Base-by-base conservation (phyloP, 2,797 vertebrate genomes). In the Xenentodon cancila region DNA sequence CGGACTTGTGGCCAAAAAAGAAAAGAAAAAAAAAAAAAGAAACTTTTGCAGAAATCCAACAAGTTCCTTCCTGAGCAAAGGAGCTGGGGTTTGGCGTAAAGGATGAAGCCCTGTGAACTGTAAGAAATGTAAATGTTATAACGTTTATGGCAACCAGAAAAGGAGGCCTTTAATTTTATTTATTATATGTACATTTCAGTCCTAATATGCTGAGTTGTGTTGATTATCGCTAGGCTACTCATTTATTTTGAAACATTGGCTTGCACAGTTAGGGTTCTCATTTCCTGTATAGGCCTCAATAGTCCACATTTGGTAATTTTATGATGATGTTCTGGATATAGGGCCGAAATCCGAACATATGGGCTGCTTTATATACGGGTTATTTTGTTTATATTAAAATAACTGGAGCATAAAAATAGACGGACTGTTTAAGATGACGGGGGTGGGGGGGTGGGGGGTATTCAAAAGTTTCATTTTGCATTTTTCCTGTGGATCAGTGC, bases 91-190 rank as follows among this genome's bases (percentile, higher is more conserved):
- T 80, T 84, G 85, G 82, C 91, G 78, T 78, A 88, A 81, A 88
- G 89, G 91, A 92, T 89, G 91, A 91, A 92, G 84, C 92, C 91
- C 71, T 88, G 87, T 90, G 92, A 94, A 94, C 93, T 95, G 92
- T 91, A 94, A 95, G 94, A 95, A 93, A 93, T 96, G 93, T 95
- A 95, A 95, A 96, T 96, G 94, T 94, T 91, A 92, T 92, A 93
- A 93, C 92, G 81, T 94, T 95, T 93, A 93, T 91, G 92, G 93
- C 93, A 93, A 76, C 91, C 93, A 91, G 91, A 89, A 91, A 87
- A 68, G 89, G 91, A 93, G 90, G 89, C 89, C 93, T 92, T 94
- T 95, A 94, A 95, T 89, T 96, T 97, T 97, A 97, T 95, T 95
- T 93, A 93, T 93, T 92, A 92, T 92, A 92, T 94, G 94, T 89